phyloP scores from a whole-genome alignment of 35 echinoderm and acorn worm species.

The Strongylocentrotus purpuratus region DNA sequence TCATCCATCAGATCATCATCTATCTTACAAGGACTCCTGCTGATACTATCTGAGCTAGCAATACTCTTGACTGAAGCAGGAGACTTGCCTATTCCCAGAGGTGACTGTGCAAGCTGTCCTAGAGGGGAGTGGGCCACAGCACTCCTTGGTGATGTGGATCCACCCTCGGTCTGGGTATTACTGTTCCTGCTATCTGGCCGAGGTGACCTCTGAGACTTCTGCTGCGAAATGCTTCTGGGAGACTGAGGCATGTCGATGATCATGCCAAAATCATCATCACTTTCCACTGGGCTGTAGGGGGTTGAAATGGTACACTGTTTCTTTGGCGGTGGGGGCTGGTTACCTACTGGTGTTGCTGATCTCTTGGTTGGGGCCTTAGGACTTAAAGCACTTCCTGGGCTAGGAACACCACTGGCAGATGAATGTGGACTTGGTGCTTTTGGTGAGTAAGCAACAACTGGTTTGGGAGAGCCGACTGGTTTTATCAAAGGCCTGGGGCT shows the following conservation, averaged over 20 bases:
- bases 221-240: slow-evolving; percentile 19
- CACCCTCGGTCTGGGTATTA: slow-evolving; percentile 54
- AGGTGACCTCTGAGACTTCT: slow-evolving; percentile 30
- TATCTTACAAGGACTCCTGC: slow-evolving; percentile 80
- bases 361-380: slow-evolving; percentile 62
- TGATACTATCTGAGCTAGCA: not conserved
- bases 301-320: slow-evolving; percentile 51
- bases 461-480: slow-evolving; percentile 47
- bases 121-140: slow-evolving; percentile 61
- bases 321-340: slow-evolving; percentile 46
- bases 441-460: slow-evolving; percentile 7
- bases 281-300: slow-evolving; percentile 72
- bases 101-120: slow-evolving; percentile 68
- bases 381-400: slow-evolving; percentile 75
- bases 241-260: slow-evolving; percentile 78
- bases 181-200: slow-evolving; percentile 47
- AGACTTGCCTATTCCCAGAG: slow-evolving; percentile 65
- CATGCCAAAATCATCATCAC: slow-evolving; percentile 72
- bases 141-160: slow-evolving; percentile 47
- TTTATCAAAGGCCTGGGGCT: slow-evolving; percentile 57
- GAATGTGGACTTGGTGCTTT: slow-evolving; percentile 58
- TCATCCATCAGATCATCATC: slow-evolving; percentile 99
- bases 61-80: slow-evolving; percentile 57
- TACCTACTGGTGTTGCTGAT: slow-evolving; percentile 74
- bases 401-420: slow-evolving; percentile 58